Evolutionary conservation across 2,797 vertebrate genomes (phyloP), one percentile per base, ranked within the genome.

Genomic region (Centroberyx gerrardi): DNA sequence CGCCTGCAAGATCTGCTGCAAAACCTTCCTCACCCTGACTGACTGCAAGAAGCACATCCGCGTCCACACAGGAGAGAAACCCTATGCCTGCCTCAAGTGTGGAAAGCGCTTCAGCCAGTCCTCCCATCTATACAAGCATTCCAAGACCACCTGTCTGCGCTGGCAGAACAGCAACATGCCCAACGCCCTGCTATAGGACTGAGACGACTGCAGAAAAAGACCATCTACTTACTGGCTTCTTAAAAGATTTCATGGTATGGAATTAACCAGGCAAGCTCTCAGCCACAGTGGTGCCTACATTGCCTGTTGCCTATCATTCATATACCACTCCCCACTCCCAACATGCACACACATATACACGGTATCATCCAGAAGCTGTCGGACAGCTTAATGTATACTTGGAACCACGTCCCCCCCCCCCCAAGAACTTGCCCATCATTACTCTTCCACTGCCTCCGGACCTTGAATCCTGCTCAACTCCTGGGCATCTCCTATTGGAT

Each of bases 1-100:
- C 0, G 98, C 98, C 12, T 99, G 98, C 89, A 98, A 98, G 92
- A 99, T 99, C 93, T 99, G 98, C 95, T 99, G 98, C 89, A 99
- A 99, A 93, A 99, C 98, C 4, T 99, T 99, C 79, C 92, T 99
- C 88, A 99, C 98, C 17, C 86, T 99, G 72, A 99, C 98, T 1
- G 98, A 99, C 93, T 99, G 98, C 91, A 99, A 99, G 95, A 99
- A 99, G 84, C 98, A 99, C 93, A 99, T 99, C 89, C 95, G 98
- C 0, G 98, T 99, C 9, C 98, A 99, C 93, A 99, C 98, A 0
- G 98, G 98, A 3, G 98, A 99, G 82, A 99, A 99, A 72, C 98
- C 98, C 1, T 99, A 99, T 0, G 98, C 98, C n/a, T 99, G 98
- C 84, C 96, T 99, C 22, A 99, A 99, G 92, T 99, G 98, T 0